Base-by-base conservation (phyloP, 2,888 invertebrate species). In the Aromia moschata region DNA sequence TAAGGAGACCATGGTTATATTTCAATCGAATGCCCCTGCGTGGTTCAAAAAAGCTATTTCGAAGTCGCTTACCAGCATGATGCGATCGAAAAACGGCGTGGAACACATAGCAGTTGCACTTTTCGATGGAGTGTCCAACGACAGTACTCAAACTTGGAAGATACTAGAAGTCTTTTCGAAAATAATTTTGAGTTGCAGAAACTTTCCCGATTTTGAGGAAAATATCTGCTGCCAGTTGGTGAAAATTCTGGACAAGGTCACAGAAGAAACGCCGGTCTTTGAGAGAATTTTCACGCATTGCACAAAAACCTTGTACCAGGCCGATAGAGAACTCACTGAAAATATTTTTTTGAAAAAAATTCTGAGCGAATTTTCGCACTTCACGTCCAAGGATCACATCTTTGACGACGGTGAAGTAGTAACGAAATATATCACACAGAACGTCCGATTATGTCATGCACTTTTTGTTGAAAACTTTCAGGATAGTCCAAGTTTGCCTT, bases 1-100 rank as follows among this genome's bases (percentile, higher is more conserved):
- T 73, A 87, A 86, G 72, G 89, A 91, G 76, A 81, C 91, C n/a
- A 83, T 92, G 79, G 81, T 89, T 38, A 80, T 92, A 30, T 86
- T 86, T 70, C 84, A 84, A 75, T 77, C 74, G 54, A 80, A 83
- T 30, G 82, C 85, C 16, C 89, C 89, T 1, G 74, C 72, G 9
- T 91, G 91, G 88, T 83, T 90, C 37, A 85, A 85, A 71, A 84
- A 81, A 75, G 81, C 83, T 9, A 85, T 89, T 66, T 83, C 85
- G 18, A 84, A 82, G 61, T 85, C 86, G 71, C 78, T 93, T 68
- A 86, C 87, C 30, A 76, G 80, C 47, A 83, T 85, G 58, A 80
- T 93, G 20, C 77, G 85, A 58, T 79, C 83, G 55, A 79, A 86
- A 1, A 85, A 86, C 66, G 93, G 93, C 2, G 80, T 93, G 41